Evolutionary conservation across 2,113 vertebrate species (phyloP), one percentile per base, ranked within the genome.

Genomic region (Equus przewalskii): DNA sequence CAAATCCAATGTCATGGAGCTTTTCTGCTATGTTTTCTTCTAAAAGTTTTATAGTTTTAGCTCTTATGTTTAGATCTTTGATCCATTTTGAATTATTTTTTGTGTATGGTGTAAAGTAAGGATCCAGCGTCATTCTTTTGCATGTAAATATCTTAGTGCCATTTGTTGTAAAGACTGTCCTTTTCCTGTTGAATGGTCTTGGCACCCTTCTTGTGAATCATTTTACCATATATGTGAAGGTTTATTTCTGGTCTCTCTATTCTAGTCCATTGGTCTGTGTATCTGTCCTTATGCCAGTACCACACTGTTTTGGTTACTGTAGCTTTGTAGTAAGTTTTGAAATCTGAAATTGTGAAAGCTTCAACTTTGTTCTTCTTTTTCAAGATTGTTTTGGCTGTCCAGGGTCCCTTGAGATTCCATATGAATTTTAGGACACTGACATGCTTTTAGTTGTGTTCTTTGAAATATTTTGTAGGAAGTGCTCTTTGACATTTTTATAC

Each of bases 381-480:
- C 21, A 54, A 62, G 41, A 60, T 54, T 75, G 26, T 78, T 84
- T 96, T 70, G 15, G 11, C 18, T 70, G 9, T 72, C 51, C 30
- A 4, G 33, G 33, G 26, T 69, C 44, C 58, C 49, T 89, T 69
- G 78, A 93, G 70, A 89, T 89, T 60, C 51, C 28, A 9, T 92
- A 5, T 70, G 44, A 92, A 79, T 89, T 93, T 89, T 85, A 88
- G 46, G 78, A 84, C 6, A 22, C 24, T 81, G n/a, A 64, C 41
- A 56, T 49, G 76, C 28, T 65, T 92, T 94, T 88, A 65, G 46
- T 91, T 96, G 36, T 89, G 30, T 26, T 76, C 44, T 93, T 76
- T 78, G 54, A 93, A 96, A 85, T 92, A 85, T 67, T 64, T 96
- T 78, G 49, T 78, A 91, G 60, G 67, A 85, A 67, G 33, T 83